A percentile compares a stretch with the other conserved stretches of the same genome.
Evolutionary conservation across 2,797 vertebrate species (phyloP).

Genomic region (Emys orbicularis): DNA sequence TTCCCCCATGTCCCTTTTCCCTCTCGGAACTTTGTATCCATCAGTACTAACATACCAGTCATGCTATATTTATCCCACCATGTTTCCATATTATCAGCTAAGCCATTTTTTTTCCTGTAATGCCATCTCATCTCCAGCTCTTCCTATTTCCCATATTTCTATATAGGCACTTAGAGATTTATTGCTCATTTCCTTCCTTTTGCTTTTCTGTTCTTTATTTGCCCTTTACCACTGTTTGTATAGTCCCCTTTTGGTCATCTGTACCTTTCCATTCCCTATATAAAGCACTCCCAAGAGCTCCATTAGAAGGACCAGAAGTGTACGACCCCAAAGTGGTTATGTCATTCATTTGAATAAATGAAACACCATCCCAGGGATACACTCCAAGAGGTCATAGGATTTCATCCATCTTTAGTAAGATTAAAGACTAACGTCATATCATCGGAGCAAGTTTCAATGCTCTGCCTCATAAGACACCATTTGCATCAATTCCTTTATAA

Average conservation of each 20-base stretch:
- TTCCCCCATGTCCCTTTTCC: constrained; percentile 33
- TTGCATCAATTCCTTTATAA: fast-evolving
- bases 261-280: neutral
- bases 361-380: neutral
- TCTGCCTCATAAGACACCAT: neutral
- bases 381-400: neutral
- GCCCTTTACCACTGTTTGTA: neutral
- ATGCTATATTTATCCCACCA: fast-evolving
- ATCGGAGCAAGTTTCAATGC: fast-evolving
- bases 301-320: neutral
- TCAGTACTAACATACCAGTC: neutral
- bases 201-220: neutral
- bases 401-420: neutral
- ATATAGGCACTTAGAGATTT: fast-evolving
- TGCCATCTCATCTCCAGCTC: neutral
- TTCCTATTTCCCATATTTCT: neutral
- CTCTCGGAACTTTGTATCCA: neutral
- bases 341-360: neutral
- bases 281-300: neutral
- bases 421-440: neutral
- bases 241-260: neutral
- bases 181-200: neutral
- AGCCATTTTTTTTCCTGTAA: neutral
- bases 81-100: neutral
- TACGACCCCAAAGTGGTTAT: fast-evolving